phyloP scores from a whole-genome alignment of 2,797 vertebrate species.

The Heterohyrax brucei region DNA sequence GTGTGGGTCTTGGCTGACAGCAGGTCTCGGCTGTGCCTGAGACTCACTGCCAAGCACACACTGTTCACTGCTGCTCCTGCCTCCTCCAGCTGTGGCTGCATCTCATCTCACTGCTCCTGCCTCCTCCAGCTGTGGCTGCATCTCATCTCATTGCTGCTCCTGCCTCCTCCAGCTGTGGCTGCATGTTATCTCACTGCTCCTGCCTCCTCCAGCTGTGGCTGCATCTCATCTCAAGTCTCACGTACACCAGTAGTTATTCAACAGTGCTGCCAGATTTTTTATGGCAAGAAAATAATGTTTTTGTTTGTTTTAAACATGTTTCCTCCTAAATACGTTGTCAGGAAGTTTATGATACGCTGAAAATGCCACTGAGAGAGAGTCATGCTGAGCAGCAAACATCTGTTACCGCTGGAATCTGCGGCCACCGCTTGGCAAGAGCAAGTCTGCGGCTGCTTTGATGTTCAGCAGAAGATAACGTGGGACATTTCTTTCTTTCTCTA shows the following conservation, averaged over 20 bases:
- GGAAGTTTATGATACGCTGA: conserved; percentile 62
- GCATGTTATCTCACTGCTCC: not conserved
- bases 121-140: not conserved
- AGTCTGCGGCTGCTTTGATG: conserved; percentile 62
- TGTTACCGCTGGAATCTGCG: conserved; percentile 25
- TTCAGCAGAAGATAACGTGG: not conserved
- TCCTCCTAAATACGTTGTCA: conserved; percentile 11
- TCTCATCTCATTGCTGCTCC: not conserved
- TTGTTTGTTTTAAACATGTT: not conserved
- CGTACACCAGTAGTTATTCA: not conserved
- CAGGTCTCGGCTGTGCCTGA: not conserved
- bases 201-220: not conserved
- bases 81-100: not conserved
- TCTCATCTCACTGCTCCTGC: not conserved
- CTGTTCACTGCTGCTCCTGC: fast-evolving
- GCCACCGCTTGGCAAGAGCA: not conserved
- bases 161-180: not conserved
- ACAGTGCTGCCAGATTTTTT: conserved; percentile 23
- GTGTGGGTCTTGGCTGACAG: too few relatives aligned
- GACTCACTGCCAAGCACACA: not conserved
- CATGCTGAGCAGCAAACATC: conserved; percentile 39
- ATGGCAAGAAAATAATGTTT: conserved; percentile 27
- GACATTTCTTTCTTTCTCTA: conserved; percentile 37
- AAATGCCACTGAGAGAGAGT: conserved; percentile 56
- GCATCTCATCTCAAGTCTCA: not conserved